Conservation (phyloP, 2,888 invertebrate genomes). For the Leptogaster cylindrica region DNA sequence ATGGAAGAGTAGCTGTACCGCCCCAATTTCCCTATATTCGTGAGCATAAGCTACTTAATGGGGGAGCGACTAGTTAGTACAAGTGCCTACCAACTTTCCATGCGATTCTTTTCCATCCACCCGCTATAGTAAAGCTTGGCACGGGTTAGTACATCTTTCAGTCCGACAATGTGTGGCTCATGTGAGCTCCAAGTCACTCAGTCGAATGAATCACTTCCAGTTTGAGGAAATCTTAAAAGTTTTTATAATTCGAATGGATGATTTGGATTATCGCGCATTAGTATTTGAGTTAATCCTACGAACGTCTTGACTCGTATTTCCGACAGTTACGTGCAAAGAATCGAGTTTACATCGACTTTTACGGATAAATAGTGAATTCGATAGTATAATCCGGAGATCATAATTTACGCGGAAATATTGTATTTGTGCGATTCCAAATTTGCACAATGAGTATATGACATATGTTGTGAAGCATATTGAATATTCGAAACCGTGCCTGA, state of each 20-base stretch:
- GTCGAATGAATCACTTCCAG: constrained; percentile 22
- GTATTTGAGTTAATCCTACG: too few species aligned
- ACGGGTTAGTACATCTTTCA: neutral
- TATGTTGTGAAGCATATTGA: too few species aligned
- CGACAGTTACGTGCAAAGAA: neutral
- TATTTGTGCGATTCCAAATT: constrained; percentile 12
- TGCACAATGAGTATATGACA: neutral
- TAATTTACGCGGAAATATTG: constrained; percentile 1
- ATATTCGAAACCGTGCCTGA: too few species aligned
- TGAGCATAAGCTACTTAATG: constrained; percentile 31
- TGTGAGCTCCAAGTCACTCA: constrained; percentile 23
- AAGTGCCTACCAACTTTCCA: constrained; percentile 6
- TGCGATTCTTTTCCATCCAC: constrained; percentile 14
- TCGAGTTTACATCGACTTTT: neutral
- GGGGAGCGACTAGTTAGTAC: constrained; percentile 37
- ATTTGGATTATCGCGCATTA: too few species aligned
- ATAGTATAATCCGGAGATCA: neutral
- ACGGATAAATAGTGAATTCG: neutral
- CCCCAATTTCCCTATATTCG: constrained; percentile 33
- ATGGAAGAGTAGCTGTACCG: constrained; percentile 19
- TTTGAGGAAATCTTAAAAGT: constrained; percentile 17
- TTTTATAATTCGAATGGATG: neutral
- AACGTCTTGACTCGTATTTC: too few species aligned
- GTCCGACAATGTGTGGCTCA: constrained; percentile 2
- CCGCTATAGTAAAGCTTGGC: constrained; percentile 15